Percentiles rank a stretch among this genome's conserved stretches.
These are phyloP conservation scores for Empis livida DNA, from an alignment of 2,888 invertebrate genomes.

Conservation along the genomic window DNA sequence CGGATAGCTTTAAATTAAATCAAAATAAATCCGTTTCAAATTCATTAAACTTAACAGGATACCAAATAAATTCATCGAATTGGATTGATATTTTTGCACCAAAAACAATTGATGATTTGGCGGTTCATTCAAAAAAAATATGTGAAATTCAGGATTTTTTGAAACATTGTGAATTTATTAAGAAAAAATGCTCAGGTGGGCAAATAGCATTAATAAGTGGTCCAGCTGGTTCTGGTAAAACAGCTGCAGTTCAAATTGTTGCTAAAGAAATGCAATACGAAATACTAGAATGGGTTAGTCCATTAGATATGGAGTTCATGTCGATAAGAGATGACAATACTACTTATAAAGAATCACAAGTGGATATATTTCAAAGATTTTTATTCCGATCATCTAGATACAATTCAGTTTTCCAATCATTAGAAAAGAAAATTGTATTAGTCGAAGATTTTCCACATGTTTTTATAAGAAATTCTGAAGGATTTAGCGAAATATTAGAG, in stretches of 20 bases:
- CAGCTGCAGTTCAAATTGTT: constrained; percentile 53
- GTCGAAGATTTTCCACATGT: constrained; percentile 77
- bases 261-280: constrained; percentile 43
- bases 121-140: constrained; percentile 61
- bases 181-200: constrained; percentile 25
- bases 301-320: constrained; percentile 52
- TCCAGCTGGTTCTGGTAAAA: constrained; percentile 77
- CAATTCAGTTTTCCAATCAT: constrained; percentile 42
- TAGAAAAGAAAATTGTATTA: constrained; percentile 46
- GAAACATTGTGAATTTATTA: constrained; percentile 18
- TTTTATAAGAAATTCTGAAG: constrained; percentile 49
- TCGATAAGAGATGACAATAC: constrained; percentile 19
- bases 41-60: neutral
- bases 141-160: constrained; percentile 61
- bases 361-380: constrained; percentile 60
- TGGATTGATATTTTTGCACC: constrained; percentile 53
- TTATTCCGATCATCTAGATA: constrained; percentile 67
- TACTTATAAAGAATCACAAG: constrained; percentile 41
- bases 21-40: neutral
- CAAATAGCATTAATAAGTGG: constrained; percentile 62
- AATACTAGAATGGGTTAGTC: constrained; percentile 69
- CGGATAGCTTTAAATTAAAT: neutral
- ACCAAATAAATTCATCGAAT: constrained; percentile 23
- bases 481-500: constrained; percentile 56
- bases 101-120: constrained; percentile 45